phyloP scores from a whole-genome alignment of 2,888 invertebrate species.

The Heliconius hortense region DNA sequence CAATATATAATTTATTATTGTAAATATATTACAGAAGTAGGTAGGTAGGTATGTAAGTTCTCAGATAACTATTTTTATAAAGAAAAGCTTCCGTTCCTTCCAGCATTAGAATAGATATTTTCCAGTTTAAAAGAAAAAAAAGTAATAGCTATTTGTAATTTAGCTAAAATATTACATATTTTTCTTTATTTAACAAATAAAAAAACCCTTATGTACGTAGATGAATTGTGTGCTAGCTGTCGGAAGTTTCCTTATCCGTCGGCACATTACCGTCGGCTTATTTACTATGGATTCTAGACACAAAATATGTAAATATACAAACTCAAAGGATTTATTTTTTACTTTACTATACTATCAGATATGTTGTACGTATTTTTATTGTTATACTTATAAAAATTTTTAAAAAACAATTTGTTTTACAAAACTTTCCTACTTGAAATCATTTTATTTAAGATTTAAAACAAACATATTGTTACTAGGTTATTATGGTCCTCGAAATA shows the following conservation, averaged over 20 bases:
- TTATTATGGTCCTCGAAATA: too few relatives aligned
- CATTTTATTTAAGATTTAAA: too few relatives aligned
- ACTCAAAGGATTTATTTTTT: background rate
- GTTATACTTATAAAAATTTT: too few relatives aligned
- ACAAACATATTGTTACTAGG: too few relatives aligned
- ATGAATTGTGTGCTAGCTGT: background rate
- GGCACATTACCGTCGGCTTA: constrained; percentile 45
- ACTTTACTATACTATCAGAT: background rate
- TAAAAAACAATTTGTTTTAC: too few relatives aligned
- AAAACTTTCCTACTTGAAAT: too few relatives aligned
- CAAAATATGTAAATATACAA: background rate
- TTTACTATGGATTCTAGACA: background rate
- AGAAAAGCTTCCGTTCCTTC: background rate
- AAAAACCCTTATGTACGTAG: background rate
- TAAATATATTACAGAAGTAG: background rate
- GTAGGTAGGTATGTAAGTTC: background rate
- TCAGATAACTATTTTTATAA: background rate
- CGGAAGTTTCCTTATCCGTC: constrained; percentile 37
- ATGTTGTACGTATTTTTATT: background rate
- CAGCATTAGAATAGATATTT: background rate
- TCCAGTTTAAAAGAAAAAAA: background rate
- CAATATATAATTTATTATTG: background rate
- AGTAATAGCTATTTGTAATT: background rate
- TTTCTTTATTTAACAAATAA: background rate
- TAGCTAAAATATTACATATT: background rate